Conservation (phyloP, 2,888 invertebrate species). For the Troides helena region DNA sequence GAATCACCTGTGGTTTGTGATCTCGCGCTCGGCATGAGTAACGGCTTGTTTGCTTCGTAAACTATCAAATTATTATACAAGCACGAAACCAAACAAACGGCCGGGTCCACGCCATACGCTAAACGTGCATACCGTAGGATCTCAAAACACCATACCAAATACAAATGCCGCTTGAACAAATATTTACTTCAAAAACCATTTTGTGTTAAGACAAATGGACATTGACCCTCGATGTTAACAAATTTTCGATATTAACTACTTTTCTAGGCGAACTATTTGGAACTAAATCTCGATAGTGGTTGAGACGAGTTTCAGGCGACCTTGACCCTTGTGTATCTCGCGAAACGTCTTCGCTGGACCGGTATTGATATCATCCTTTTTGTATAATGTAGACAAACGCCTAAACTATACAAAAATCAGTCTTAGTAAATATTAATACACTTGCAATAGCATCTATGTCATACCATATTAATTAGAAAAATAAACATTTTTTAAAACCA, state of each 20-base stretch:
- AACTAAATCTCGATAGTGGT: slow-evolving; percentile 16
- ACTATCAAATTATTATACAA: slow-evolving; percentile 51
- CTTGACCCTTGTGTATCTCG: slow-evolving; percentile 35
- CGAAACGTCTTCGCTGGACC: slow-evolving; percentile 32
- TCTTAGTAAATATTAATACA: no score
- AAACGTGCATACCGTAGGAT: slow-evolving; percentile 16
- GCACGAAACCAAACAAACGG: slow-evolving; percentile 37
- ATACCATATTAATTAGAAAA: no score
- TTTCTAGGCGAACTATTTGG: background rate
- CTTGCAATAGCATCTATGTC: no score
- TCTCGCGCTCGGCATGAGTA: slow-evolving; percentile 46
- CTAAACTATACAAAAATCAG: no score
- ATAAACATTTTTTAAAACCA: no score
- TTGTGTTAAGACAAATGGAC: slow-evolving; percentile 23
- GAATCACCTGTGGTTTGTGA: slow-evolving; percentile 33
- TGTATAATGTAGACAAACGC: background rate
- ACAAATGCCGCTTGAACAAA: slow-evolving; percentile 32
- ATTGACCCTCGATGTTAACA: background rate
- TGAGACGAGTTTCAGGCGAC: slow-evolving; percentile 33
- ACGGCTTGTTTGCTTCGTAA: slow-evolving; percentile 43
- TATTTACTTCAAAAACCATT: slow-evolving; percentile 21
- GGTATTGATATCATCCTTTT: slow-evolving; percentile 29
- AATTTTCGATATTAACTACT: background rate
- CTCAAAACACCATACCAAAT: slow-evolving; percentile 21
- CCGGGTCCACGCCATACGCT: slow-evolving; percentile 32